phyloP scores from a whole-genome alignment of 1,140 invertebrate species.

The Marisa cornuarietis region DNA sequence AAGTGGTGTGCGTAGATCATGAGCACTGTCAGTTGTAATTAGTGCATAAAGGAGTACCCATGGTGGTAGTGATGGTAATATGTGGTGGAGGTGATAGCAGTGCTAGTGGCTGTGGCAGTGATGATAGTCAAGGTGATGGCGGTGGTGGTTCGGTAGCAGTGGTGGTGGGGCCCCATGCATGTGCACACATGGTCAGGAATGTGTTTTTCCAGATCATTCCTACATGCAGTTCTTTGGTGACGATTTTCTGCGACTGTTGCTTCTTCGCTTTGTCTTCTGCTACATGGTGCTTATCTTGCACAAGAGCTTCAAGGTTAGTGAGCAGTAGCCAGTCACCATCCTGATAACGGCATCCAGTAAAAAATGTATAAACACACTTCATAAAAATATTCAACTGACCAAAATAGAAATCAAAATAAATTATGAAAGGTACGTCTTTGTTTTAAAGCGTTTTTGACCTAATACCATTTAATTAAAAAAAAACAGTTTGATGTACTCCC shows the following conservation, averaged over 20 bases:
- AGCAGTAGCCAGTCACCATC: not conserved
- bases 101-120: too few relatives aligned
- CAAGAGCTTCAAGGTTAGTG: constrained; percentile 75
- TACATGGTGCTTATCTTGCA: constrained; percentile 87
- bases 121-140: too few relatives aligned
- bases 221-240: constrained; percentile 84
- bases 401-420: too few relatives aligned
- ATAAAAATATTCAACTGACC: too few relatives aligned
- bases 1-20: too few relatives aligned
- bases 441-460: too few relatives aligned
- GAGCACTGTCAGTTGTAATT: not conserved
- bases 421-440: too few relatives aligned
- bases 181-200: not conserved
- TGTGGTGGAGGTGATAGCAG: not conserved
- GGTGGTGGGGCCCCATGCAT: not conserved
- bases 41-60: not conserved
- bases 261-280: constrained; percentile 93
- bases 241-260: constrained; percentile 88
- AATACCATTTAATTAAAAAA: too few relatives aligned
- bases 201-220: constrained; percentile 53
- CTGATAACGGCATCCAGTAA: too few relatives aligned
- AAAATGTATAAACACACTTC: too few relatives aligned
- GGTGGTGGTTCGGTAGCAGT: not conserved
- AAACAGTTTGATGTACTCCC: too few relatives aligned
- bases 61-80: too few relatives aligned